Evolutionary conservation across 1,140 invertebrate genomes (phyloP).

Genomic region (Drosophila orosa): DNA sequence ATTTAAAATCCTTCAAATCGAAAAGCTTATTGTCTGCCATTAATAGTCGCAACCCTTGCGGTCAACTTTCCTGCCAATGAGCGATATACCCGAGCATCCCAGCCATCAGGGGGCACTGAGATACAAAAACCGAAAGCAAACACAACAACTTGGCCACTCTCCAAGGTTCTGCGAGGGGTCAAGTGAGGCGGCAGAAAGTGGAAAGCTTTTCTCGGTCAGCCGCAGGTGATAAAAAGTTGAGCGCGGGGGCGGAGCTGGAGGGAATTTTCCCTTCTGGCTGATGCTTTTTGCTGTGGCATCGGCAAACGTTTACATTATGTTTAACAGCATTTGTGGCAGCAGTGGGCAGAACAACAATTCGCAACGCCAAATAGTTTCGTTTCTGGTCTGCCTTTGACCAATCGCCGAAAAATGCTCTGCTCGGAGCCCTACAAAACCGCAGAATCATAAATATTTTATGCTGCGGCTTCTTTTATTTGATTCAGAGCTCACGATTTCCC

Average conservation of each 20-base stretch:
- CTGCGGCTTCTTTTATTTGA: conserved; percentile 64
- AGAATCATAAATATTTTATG: conserved; percentile 80
- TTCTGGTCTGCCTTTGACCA: conserved; percentile 46
- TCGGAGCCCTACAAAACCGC: conserved; percentile 50
- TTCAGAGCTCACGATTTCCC: conserved; percentile 31
- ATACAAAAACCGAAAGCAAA: conserved; percentile 19
- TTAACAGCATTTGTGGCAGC: conserved; percentile 67
- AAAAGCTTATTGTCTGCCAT: neutral
- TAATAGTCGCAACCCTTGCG: neutral
- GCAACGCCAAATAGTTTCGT: conserved; percentile 64
- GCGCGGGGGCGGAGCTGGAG: conserved; percentile 1
- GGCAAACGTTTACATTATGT: conserved; percentile 70
- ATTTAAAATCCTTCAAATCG: neutral
- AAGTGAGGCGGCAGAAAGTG: conserved; percentile 32
- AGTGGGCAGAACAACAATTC: conserved; percentile 40
- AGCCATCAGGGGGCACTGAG: neutral
- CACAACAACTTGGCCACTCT: conserved; percentile 50
- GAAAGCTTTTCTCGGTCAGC: conserved; percentile 56
- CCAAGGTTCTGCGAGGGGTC: conserved; percentile 37
- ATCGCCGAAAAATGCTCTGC: conserved; percentile 57
- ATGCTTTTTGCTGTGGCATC: conserved; percentile 41
- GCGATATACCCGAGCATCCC: conserved; percentile 13
- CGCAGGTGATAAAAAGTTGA: conserved; percentile 71
- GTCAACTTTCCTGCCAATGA: conserved; percentile 1
- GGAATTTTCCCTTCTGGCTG: conserved; percentile 4